A percentile compares a stretch with the other conserved stretches of the same genome.
These are phyloP conservation scores for Saguinus imperator DNA, from an alignment of 2,113 vertebrate genomes.

Conservation along the genomic window DNA sequence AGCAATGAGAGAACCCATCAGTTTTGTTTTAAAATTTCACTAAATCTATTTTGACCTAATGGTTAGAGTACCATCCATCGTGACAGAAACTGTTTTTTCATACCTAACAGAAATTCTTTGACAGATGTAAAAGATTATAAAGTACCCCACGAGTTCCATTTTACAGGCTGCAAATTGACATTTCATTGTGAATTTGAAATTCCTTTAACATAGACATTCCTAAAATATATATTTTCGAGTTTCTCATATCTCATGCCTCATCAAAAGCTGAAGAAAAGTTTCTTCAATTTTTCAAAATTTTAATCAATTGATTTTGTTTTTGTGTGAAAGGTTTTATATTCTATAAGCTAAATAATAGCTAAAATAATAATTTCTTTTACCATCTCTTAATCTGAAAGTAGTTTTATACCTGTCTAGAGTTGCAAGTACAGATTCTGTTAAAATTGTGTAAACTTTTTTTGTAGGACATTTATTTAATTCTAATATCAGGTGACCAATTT, in stretches of 20 bases:
- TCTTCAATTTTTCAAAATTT: not conserved
- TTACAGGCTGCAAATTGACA: not conserved
- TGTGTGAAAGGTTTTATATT: conserved; percentile 1
- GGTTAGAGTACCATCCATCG: not conserved
- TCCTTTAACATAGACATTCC: not conserved
- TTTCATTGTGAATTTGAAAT: conserved; percentile 11
- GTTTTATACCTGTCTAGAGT: not conserved
- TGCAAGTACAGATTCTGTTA: not conserved
- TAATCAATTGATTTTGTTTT: conserved; percentile 17
- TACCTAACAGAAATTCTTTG: not conserved
- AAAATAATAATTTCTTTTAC: not conserved
- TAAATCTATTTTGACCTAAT: conserved; percentile 3
- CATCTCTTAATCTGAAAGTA: not conserved
- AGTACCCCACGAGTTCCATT: not conserved
- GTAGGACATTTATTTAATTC: conserved; percentile 15
- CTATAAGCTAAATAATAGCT: not conserved
- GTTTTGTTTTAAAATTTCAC: conserved; percentile 2
- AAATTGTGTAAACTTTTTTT: not conserved
- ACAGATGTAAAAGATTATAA: not conserved
- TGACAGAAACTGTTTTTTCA: conserved; percentile 16
- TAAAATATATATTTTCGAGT: not conserved
- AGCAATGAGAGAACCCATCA: not conserved
- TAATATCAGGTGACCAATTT: not conserved
- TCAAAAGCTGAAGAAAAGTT: not conserved
- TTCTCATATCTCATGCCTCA: not conserved